These are phyloP conservation scores for Microchirus variegatus DNA, from an alignment of 2,797 vertebrate species.

Conservation along the genomic window DNA sequence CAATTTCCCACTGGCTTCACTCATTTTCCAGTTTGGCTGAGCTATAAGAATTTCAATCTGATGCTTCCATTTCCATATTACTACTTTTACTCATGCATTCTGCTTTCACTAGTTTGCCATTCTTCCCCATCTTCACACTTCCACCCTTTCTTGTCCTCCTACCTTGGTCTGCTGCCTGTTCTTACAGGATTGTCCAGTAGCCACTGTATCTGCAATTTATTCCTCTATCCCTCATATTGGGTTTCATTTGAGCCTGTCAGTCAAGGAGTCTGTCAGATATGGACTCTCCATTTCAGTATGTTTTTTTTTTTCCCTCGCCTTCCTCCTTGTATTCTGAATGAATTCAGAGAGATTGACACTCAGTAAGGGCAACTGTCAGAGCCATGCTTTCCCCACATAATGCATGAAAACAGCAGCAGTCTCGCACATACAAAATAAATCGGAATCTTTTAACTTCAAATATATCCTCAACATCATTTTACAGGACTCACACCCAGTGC, in stretches of 20 bases:
- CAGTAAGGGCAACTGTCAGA: constrained; percentile 58
- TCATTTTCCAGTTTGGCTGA: constrained; percentile 27
- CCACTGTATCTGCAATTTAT: constrained; percentile 71
- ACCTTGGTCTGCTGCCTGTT: constrained; percentile 30
- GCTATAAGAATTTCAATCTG: constrained; percentile 1
- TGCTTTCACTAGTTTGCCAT: constrained; percentile 4
- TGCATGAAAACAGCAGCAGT: background rate
- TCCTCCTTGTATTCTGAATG: constrained; percentile 59
- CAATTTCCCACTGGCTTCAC: constrained; percentile 21
- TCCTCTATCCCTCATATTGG: constrained; percentile 68
- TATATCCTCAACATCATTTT: no score
- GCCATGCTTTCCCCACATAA: constrained; percentile 22
- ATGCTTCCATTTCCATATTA: background rate
- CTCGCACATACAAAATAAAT: background rate
- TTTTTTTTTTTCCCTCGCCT: constrained; percentile 45
- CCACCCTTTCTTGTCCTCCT: constrained; percentile 25
- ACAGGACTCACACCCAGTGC: no score
- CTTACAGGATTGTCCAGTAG: constrained; percentile 41
- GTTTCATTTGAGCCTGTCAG: constrained; percentile 81
- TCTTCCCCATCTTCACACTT: constrained; percentile 20
- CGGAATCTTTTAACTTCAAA: no score
- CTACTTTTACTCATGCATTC: constrained; percentile 9
- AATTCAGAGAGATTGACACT: constrained; percentile 66
- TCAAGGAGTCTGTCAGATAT: constrained; percentile 75
- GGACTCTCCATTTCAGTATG: constrained; percentile 65